Conservation (phyloP, 2,113 vertebrate species). For the Zonotrichia leucophrys region DNA sequence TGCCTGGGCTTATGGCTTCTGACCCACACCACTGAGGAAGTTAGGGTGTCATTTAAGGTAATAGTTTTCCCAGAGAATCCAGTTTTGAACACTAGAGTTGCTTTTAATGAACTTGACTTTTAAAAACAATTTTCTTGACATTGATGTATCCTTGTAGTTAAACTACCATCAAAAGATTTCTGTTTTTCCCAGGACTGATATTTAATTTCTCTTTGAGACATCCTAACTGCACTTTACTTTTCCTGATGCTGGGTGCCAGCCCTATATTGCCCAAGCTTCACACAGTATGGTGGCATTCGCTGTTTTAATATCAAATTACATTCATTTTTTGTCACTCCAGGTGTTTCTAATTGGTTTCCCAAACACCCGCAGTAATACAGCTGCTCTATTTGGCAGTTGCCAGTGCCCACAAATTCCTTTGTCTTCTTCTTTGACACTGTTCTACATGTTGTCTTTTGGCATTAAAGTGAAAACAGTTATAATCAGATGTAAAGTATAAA, state of each 20-base stretch:
- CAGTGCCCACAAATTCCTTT: constrained; percentile 39
- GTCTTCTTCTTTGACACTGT: constrained; percentile 24
- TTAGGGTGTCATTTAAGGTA: not conserved
- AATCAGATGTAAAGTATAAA: constrained; percentile 34
- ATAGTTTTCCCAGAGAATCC: constrained; percentile 8
- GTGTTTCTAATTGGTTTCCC: constrained; percentile 66
- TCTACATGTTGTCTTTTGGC: constrained; percentile 61
- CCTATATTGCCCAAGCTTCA: constrained; percentile 35
- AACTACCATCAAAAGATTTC: not conserved
- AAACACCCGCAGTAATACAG: constrained; percentile 58
- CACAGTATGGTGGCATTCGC: constrained; percentile 37
- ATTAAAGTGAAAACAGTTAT: constrained; percentile 45
- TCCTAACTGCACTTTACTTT: constrained; percentile 6
- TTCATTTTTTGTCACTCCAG: constrained; percentile 55
- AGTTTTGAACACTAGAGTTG: not conserved
- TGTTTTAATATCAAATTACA: constrained; percentile 46
- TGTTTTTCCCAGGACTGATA: constrained; percentile 2
- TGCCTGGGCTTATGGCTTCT: not conserved
- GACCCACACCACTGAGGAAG: not conserved
- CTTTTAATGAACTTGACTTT: not conserved
- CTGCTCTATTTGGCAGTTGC: constrained; percentile 62
- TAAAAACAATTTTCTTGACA: constrained; percentile 35
- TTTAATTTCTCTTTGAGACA: constrained; percentile 34
- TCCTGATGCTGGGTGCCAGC: constrained; percentile 30
- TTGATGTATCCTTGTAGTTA: constrained; percentile 32